Evolutionary conservation across 2,113 vertebrate species (phyloP).

Genomic region (Danionella cerebrum): DNA sequence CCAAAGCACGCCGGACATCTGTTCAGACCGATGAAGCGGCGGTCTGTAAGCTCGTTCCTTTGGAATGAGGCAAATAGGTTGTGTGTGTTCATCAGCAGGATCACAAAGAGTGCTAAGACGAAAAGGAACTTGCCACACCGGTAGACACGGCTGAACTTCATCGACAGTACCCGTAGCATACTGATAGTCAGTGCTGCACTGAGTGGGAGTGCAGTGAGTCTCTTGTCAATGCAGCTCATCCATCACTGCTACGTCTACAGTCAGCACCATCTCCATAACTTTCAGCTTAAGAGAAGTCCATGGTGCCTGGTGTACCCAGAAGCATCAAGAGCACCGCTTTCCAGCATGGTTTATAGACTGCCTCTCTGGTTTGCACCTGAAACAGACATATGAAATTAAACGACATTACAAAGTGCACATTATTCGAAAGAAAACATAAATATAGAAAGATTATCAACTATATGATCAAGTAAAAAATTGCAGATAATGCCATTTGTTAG

Average conservation of each 20-base stretch:
- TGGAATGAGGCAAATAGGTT: constrained; percentile 94
- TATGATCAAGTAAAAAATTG: no score
- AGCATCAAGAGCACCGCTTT: neutral
- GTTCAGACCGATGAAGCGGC: constrained; percentile 88
- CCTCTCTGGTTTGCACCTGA: neutral
- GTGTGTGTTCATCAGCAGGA: constrained; percentile 92
- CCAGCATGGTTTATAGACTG: neutral
- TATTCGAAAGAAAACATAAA: no score
- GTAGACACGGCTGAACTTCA: constrained; percentile 93
- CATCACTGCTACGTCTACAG: neutral
- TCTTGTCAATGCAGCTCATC: constrained; percentile 20
- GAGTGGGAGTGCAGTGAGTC: neutral
- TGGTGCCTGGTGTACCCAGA: neutral
- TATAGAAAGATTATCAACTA: no score
- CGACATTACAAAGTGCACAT: no score
- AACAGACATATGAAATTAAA: constrained; percentile 19
- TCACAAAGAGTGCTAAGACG: constrained; percentile 82
- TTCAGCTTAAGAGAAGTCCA: constrained; percentile 1
- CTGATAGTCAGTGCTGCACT: constrained; percentile 49
- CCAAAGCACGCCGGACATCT: constrained; percentile 96
- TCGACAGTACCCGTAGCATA: constrained; percentile 91
- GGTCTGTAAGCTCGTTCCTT: constrained; percentile 93
- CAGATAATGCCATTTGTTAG: no score
- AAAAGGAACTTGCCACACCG: constrained; percentile 92
- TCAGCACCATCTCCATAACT: neutral